Evolutionary conservation across 2,113 vertebrate species (phyloP), one percentile per base, ranked within the genome.

Genomic region (Nansenia antarctica): DNA sequence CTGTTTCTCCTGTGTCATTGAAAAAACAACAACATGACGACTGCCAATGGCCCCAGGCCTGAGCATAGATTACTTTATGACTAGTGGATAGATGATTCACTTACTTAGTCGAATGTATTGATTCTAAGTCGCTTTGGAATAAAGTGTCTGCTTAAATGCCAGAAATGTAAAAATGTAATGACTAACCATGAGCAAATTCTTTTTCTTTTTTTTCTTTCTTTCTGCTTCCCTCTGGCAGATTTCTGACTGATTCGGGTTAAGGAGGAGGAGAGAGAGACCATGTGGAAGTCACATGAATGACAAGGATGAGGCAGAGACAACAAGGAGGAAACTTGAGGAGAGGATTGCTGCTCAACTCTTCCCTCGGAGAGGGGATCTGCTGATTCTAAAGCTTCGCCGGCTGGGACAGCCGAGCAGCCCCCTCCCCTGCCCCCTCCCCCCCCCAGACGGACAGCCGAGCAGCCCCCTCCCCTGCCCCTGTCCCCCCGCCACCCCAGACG

Each of bases 211-310:
- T 35, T 11, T 2, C 34, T 18, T 18, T 18, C 39, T 42, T 18
- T 42, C 12, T 53, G 32, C 61, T 31, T 69, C 35, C 22, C 30
- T 58, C 20, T 31, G 18, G 31, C 72, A 81, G 85, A 82, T 84
- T 81, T 81, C 65, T 67, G 37, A 69, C 77, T 82, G 78, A 82
- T 88, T 80, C 80, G 67, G 31, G 74, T n/a, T n/a, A 84, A 81
- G 75, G 60, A 66, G 45, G 73, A n/a, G n/a, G n/a, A n/a, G n/a
- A n/a, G n/a, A 69, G 73, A 79, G 34, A 90, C 79, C 91, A 91
- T 91, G 90, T 84, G 90, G 86, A 57, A 87, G 89, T 93, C 92
- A 93, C 91, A 91, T 93, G 92, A 85, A 78, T 68, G 59, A 53
- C 45, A 30, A 85, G 80, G 89, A 93, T 90, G 92, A 92, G 80